Base-by-base conservation (phyloP, 2,888 invertebrate species). In the Uloborus plumipes region DNA sequence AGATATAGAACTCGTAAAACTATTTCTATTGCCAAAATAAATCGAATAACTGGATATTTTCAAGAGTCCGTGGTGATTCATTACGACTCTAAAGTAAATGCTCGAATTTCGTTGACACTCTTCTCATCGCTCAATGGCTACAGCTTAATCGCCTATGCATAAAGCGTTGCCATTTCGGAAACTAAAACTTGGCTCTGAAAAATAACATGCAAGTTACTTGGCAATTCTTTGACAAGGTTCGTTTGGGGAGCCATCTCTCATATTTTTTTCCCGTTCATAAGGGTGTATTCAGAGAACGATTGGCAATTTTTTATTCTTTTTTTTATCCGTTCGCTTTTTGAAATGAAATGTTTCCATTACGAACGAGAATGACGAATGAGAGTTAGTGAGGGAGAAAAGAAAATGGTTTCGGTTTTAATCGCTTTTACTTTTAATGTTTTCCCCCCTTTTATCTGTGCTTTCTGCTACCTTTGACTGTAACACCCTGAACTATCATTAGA, bases 61-160 rank as follows among this genome's bases (percentile, higher is more conserved):
- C 55, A 39, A 39, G 55, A 71, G 62, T 50, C 26, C 22, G 20
- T 55, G 77, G 77, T 78, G 77, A 78, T 78, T 78, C 77, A 78
- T 78, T 78, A 78, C 64, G 16, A 16, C 64, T 71, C 70, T 64
- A 61, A 71, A 78, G 77, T 78, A 70, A 78, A 71, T 71, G 70
- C 77, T 55, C 26, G 18, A 39, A 78, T 22, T 39, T 22, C 70
- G 77, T 50, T 70, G 77, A 71, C 70, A 71, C 39, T 51, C 50
- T 20, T 55, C 62, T 49, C 70, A 78, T 78, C 77, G 77, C 70
- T 78, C 71, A 78, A 65, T 22, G 61, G 64, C 76, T 71, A 78
- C 77, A 78, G 71, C 77, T 78, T 78, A 71, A 78, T 78, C 77
- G 71, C 31, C 77, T 78, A 71, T 78, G 77, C 77, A 78, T 78